Percentiles rank a stretch among this genome's conserved stretches.
These are phyloP conservation scores for Lasioglossum leucozonium DNA, from an alignment of 2,888 invertebrate genomes.

Conservation along the genomic window DNA sequence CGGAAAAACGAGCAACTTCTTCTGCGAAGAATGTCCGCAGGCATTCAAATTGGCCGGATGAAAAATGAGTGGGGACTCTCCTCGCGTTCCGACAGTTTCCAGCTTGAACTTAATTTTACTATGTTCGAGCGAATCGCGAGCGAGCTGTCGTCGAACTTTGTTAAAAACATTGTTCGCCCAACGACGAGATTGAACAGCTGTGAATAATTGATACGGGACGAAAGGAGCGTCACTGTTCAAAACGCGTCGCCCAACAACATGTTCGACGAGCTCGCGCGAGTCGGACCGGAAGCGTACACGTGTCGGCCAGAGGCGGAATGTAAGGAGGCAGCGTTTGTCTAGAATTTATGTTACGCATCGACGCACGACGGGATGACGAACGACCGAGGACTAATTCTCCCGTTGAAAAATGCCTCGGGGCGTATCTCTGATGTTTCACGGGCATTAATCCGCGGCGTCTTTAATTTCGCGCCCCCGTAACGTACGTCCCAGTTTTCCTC, in stretches of 20 bases:
- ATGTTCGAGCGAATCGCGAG: background rate
- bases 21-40: background rate
- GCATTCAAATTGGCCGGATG: slow-evolving; percentile 7
- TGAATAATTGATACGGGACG: background rate
- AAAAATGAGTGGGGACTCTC: background rate
- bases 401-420: background rate
- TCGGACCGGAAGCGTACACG: slow-evolving; percentile 2
- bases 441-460: slow-evolving; percentile 23
- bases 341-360: background rate
- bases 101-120: background rate
- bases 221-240: background rate
- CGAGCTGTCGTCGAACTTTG: too few relatives aligned
- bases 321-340: background rate
- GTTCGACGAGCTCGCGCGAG: background rate
- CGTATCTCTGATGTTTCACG: background rate
- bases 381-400: background rate
- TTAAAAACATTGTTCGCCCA: background rate
- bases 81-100: background rate
- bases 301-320: background rate
- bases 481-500: slow-evolving; percentile 7
- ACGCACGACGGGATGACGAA: background rate
- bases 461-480: slow-evolving; percentile 20
- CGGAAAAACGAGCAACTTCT: background rate
- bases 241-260: background rate
- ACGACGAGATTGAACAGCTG: background rate